These are phyloP conservation scores for Coilia nasus DNA, from an alignment of 2,797 vertebrate genomes.

Conservation along the genomic window DNA sequence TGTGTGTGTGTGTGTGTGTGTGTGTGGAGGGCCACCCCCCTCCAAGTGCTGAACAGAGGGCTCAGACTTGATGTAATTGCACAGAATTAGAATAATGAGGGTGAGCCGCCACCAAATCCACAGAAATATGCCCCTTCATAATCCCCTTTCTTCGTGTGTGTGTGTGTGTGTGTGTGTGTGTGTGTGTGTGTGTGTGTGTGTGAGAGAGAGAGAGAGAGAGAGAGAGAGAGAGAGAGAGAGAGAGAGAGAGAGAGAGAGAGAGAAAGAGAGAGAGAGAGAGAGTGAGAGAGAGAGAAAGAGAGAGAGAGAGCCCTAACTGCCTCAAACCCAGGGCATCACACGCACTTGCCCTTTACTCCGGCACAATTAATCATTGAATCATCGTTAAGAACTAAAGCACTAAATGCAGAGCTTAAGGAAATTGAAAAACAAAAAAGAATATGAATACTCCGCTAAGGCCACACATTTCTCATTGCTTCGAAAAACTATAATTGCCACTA, in stretches of 20 bases:
- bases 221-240: background rate
- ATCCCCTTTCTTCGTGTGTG: conserved; percentile 27
- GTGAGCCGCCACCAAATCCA: conserved; percentile 47
- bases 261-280: background rate
- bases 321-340: background rate
- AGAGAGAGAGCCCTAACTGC: background rate
- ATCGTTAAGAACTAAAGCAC: background rate
- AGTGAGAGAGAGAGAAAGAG: background rate
- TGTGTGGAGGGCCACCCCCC: background rate
- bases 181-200: background rate
- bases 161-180: background rate
- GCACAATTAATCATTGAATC: background rate
- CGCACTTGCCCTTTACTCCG: background rate
- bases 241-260: background rate
- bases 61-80: conserved; percentile 37
- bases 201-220: background rate
- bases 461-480: background rate
- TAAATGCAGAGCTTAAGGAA: background rate
- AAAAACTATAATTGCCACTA: background rate
- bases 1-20: background rate
- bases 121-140: conserved; percentile 46
- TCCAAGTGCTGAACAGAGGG: conserved; percentile 1
- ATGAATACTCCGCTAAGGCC: background rate
- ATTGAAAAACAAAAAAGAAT: background rate
- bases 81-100: conserved; percentile 42